Base-by-base conservation (phyloP, 2,113 vertebrate species). In the Mus musculus region DNA sequence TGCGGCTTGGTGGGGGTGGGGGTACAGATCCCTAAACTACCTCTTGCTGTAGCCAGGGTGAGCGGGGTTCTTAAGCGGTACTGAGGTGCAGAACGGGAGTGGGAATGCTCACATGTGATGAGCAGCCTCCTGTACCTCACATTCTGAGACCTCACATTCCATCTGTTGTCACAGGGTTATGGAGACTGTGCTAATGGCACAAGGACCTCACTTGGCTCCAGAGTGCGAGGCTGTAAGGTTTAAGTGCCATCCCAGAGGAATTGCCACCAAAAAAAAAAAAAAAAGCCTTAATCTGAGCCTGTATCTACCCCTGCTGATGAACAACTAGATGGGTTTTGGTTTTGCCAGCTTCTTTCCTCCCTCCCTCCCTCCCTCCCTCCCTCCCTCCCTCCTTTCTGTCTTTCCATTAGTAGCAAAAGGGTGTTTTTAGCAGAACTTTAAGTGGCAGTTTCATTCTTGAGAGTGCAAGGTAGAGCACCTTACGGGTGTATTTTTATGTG, bases 1-100 rank as follows among this genome's bases (percentile, higher is more conserved):
- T 13, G 95, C 97, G 96, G 22, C 94, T 89, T 97, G 96, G 95
- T 82, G 93, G 97, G 97, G 94, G 86, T 95, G 96, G 97, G 93
- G 97, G 75, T 91, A 65, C 46, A 61, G 63, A 73, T 72, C 91
- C 97, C 98, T 97, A 94, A 97, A 98, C 98, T 98, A 98, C 98
- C 98, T 98, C 98, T 97, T 97, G 96, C 77, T 46, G 92, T 63
- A n/a, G 95, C 94, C 87, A 5, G 95, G 96, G 94, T 54, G 72
- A 90, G 78, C 95, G 86, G 96, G 76, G 52, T 39, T 77, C 17
- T 88, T 36, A 92, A 75, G 3, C 0, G 81, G 95, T 92, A 75
- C 90, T 81, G 59, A 52, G 73, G 65, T 69, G n/a, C 65, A 81
- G 94, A 90, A 0, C 65, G 49, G 85, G 6, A 71, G 88, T 67